phyloP scores from a whole-genome alignment of 2,113 vertebrate genomes.

The Anser cygnoides region DNA sequence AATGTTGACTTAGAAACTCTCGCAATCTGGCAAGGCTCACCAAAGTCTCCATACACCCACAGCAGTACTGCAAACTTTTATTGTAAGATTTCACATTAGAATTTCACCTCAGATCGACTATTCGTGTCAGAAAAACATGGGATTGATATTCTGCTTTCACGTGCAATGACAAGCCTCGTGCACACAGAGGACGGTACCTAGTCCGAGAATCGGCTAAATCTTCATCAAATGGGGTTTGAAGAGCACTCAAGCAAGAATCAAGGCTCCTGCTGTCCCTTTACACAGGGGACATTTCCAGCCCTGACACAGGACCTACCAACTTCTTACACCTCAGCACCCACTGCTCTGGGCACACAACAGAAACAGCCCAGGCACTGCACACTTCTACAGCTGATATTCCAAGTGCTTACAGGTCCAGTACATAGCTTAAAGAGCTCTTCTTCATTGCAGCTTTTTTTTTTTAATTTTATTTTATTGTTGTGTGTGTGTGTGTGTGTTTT shows the following conservation, averaged over 20 bases:
- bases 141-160: neutral
- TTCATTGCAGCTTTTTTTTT: no score
- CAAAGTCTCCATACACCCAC: neutral
- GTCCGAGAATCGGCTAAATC: neutral
- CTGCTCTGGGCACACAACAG: neutral
- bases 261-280: neutral
- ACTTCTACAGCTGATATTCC: neutral
- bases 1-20: constrained; percentile 19
- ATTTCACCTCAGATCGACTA: neutral
- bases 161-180: neutral
- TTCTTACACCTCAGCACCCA: neutral
- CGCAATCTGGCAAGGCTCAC: neutral
- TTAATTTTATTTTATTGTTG: neutral
- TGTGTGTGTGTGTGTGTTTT: neutral
- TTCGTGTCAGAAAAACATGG: neutral
- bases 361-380: neutral
- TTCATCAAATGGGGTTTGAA: neutral
- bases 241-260: neutral
- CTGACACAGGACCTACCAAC: neutral
- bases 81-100: neutral
- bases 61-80: neutral
- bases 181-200: neutral
- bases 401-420: neutral
- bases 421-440: neutral
- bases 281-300: neutral